Evolutionary conservation across 2,888 invertebrate species (phyloP).

Genomic region (Lacanobia oleracea): DNA sequence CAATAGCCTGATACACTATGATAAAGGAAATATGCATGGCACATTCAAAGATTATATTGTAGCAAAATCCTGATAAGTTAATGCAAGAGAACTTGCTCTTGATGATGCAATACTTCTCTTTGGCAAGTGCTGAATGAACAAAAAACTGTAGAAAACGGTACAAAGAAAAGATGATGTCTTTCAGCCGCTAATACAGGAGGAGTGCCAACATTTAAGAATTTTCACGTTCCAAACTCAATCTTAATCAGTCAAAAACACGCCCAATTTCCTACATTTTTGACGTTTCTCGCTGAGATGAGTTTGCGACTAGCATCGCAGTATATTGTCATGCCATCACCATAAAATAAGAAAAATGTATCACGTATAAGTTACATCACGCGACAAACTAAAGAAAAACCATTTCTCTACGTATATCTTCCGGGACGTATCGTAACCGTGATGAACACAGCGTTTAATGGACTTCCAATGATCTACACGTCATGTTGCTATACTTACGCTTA

Average conservation of each 20-base stretch:
- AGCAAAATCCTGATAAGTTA: neutral
- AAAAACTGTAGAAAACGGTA: neutral
- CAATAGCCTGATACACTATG: neutral
- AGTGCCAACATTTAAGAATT: no score
- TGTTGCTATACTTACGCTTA: constrained; percentile 29
- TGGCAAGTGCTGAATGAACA: neutral
- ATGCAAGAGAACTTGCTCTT: neutral
- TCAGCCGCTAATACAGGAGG: neutral
- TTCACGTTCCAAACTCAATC: no score
- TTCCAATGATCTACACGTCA: constrained; percentile 47
- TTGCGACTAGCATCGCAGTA: neutral
- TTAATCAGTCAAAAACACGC: no score
- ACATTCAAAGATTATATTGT: neutral
- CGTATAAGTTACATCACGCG: constrained; percentile 14
- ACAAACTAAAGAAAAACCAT: constrained; percentile 31
- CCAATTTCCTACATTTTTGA: no score
- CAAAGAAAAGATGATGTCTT: neutral
- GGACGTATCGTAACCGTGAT: constrained; percentile 45
- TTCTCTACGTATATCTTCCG: constrained; percentile 31
- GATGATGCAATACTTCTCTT: neutral
- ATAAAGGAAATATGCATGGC: neutral
- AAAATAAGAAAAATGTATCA: constrained; percentile 6
- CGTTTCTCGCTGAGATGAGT: neutral
- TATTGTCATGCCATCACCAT: neutral
- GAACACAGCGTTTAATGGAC: constrained; percentile 57